Percentiles rank a stretch among this genome's conserved stretches.
Evolutionary conservation across 2,113 vertebrate species (phyloP).

Genomic region (Pachyramphus minor): DNA sequence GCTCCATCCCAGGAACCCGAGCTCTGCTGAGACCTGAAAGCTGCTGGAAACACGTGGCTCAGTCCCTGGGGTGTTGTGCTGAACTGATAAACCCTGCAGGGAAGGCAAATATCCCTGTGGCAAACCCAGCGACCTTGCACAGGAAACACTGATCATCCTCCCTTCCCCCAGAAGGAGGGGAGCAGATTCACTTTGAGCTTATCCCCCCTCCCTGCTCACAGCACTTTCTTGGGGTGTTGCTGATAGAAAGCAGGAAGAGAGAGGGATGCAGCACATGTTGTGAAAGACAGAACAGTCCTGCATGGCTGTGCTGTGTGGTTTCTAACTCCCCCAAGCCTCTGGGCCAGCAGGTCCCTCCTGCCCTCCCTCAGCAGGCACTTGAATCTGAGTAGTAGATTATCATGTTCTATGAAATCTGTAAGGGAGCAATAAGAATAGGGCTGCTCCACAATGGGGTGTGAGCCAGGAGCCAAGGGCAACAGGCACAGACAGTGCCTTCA

Average conservation of each 20-base stretch:
- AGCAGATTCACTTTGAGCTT: neutral
- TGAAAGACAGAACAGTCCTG: neutral
- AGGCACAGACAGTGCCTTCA: neutral
- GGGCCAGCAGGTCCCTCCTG: neutral
- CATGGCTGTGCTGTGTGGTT: neutral
- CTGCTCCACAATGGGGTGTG: accelerated
- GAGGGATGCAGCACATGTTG: neutral
- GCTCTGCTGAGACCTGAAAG: neutral
- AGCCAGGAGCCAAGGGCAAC: neutral
- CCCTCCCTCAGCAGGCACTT: neutral
- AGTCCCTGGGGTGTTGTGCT: neutral
- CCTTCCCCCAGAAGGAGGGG: neutral
- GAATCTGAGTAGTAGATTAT: neutral
- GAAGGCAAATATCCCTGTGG: neutral
- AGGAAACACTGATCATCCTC: neutral
- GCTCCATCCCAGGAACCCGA: neutral
- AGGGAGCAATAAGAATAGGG: neutral
- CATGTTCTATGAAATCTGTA: neutral
- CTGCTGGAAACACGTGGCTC: neutral
- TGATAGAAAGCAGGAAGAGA: neutral
- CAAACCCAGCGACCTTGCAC: neutral
- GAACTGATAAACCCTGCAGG: neutral
- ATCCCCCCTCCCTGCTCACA: accelerated
- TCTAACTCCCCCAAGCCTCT: neutral
- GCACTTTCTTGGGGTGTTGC: neutral